Base-by-base conservation (phyloP, 2,113 vertebrate species). In the Toxotes chatareus region DNA sequence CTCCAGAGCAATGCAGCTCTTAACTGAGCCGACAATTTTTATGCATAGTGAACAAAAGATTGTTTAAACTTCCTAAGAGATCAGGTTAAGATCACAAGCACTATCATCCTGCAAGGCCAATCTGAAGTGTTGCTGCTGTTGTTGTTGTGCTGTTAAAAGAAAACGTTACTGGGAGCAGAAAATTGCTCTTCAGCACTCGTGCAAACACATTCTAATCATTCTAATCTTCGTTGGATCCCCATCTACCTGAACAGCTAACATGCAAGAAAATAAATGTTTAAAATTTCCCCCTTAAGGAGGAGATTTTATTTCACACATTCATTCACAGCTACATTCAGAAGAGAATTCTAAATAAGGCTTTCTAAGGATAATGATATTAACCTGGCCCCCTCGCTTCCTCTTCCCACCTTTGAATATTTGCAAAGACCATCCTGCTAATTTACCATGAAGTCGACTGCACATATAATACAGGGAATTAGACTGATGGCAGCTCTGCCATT, bases 351-450 rank as follows among this genome's bases (percentile, higher is more conserved):
- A 89, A 90, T 73, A 61, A 72, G 82, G 14, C 64, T 80, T 71
- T 80, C 61, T 56, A 66, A 60, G 62, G 59, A 83, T 85, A 79
- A 90, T 83, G 70, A 89, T 85, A 82, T 73, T 81, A 89, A 88
- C 82, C 56, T 63, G 46, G 49, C 70, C 60, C 59, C 82, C 21
- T 21, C 27, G 11, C 44, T 61, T 79, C 65, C 42, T 72, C 60
- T 79, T 66, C 78, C 49, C 55, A 72, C 77, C 76, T 66, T 12
- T 68, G 53, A 61, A 46, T 76, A 74, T 81, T 76, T 71, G 69
- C 68, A 73, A 57, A 74, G 71, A 84, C 31, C 46, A 38, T 60
- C 31, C 16, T 53, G 66, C 53, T 79, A 82, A 82, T 86, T 83
- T 68, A 62, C 77, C 56, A n/a, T 51, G 57, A 57, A 82, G 67